Evolutionary conservation across 1,140 invertebrate genomes (phyloP).

Genomic region (Drosophila athabasca): DNA sequence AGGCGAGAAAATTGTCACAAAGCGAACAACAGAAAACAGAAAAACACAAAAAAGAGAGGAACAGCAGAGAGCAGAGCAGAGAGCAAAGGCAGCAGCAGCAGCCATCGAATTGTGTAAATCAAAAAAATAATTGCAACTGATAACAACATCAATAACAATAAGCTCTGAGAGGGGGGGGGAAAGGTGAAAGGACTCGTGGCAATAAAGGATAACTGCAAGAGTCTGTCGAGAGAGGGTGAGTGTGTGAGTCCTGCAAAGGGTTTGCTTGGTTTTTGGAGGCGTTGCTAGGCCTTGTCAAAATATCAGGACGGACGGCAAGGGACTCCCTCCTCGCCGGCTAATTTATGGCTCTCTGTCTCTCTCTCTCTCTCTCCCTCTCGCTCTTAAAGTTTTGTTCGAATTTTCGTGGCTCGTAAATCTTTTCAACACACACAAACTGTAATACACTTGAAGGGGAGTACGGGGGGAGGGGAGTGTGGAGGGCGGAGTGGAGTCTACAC

Average conservation of each 20-base stretch:
- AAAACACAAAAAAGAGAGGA: too few species aligned
- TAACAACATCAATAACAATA: conserved; percentile 82
- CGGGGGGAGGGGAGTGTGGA: conserved; percentile 2
- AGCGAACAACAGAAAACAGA: conserved; percentile 10
- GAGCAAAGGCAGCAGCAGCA: not conserved
- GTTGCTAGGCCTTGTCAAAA: conserved; percentile 62
- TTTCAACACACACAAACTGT: conserved; percentile 59
- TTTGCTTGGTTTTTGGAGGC: conserved; percentile 36
- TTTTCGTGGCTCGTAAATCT: conserved; percentile 68
- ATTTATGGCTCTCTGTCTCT: conserved; percentile 50
- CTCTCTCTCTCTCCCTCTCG: not conserved
- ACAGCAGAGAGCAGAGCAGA: too few species aligned
- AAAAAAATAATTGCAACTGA: conserved; percentile 78
- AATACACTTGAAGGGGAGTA: conserved; percentile 42
- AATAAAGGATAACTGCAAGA: conserved; percentile 25
- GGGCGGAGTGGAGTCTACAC: not conserved
- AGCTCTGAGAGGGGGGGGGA: too few species aligned
- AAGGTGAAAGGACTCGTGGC: conserved; percentile 36
- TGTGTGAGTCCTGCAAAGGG: conserved; percentile 20
- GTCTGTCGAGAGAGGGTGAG: not conserved
- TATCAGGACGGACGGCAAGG: conserved; percentile 11
- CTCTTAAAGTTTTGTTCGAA: conserved; percentile 70
- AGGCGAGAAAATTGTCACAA: conserved; percentile 75
- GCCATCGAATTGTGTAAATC: conserved; percentile 70
- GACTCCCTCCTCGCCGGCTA: conserved; percentile 35